A percentile compares a stretch with the other conserved stretches of the same genome.
These are phyloP conservation scores for Diacarnus erythraeanus DNA, from an alignment of 37 sponge, comb jelly and placozoan genomes.

Conservation along the genomic window DNA sequence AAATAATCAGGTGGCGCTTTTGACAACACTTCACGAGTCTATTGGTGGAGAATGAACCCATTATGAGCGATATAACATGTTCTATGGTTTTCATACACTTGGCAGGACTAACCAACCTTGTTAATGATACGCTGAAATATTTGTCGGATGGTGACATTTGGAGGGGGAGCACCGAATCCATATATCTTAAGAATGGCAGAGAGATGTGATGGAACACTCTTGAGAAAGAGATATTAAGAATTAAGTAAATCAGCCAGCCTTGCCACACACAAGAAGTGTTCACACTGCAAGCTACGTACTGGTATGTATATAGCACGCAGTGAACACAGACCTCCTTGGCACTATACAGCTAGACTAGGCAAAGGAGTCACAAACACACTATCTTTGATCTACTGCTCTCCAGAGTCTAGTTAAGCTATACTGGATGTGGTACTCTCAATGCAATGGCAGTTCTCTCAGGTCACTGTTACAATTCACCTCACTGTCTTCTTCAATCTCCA, in stretches of 20 bases:
- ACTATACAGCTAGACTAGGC: too few species aligned
- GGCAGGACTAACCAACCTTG: conserved; percentile 53
- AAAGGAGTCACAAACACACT: too few species aligned
- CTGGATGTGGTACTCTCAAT: too few species aligned
- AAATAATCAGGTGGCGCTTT: conserved; percentile 28
- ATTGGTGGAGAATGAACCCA: not conserved
- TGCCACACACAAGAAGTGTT: not conserved
- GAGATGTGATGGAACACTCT: conserved; percentile 42
- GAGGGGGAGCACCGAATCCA: conserved; percentile 57
- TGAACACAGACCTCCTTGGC: too few species aligned
- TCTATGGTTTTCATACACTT: not conserved
- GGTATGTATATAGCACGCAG: too few species aligned
- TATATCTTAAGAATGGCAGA: conserved; percentile 45
- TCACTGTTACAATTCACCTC: not conserved
- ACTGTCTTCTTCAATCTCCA: not conserved
- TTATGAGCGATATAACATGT: not conserved
- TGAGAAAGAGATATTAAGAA: too few species aligned
- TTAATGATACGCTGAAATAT: conserved; percentile 62
- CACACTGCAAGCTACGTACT: not conserved
- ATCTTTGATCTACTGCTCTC: too few species aligned
- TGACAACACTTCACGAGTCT: conserved; percentile 32
- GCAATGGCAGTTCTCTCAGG: too few species aligned
- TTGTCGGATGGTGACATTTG: conserved; percentile 41
- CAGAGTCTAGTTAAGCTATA: too few species aligned
- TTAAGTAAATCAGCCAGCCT: too few species aligned